A percentile compares a stretch with the other conserved stretches of the same genome.
Conservation (phyloP, 1,140 invertebrate genomes). For the Ganaspis sp. region DNA sequence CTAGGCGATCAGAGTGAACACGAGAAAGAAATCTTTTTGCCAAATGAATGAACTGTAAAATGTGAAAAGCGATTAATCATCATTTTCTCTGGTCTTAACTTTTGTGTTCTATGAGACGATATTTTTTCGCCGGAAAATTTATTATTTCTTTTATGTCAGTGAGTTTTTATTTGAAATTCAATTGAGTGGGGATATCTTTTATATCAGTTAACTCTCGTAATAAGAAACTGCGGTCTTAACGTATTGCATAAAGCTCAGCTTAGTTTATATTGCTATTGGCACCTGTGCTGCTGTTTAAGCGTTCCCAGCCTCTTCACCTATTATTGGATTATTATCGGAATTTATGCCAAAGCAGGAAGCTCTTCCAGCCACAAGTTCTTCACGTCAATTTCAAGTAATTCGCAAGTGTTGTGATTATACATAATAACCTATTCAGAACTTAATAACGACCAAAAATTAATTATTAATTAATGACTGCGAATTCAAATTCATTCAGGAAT, state of each 20-base stretch:
- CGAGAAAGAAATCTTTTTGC: background rate
- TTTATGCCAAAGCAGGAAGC: slow-evolving; percentile 4
- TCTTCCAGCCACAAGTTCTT: background rate
- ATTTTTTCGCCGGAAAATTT: background rate
- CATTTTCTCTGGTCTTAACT: background rate
- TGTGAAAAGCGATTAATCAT: slow-evolving; percentile 8
- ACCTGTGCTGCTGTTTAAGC: background rate
- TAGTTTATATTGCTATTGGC: slow-evolving; percentile 16
- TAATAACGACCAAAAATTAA: too few species aligned
- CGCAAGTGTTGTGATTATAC: background rate
- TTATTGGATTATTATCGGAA: slow-evolving; percentile 9
- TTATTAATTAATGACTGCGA: too few species aligned
- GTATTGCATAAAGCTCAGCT: background rate
- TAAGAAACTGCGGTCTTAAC: slow-evolving; percentile 6
- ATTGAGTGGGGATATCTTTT: background rate
- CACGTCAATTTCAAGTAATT: background rate
- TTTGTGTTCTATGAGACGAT: background rate
- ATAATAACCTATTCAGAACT: background rate
- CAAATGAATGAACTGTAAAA: slow-evolving; percentile 1
- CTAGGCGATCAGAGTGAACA: background rate
- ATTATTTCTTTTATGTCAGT: slow-evolving; percentile 10
- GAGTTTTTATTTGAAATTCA: background rate
- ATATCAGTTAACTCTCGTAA: background rate
- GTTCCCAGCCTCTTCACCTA: slow-evolving; percentile 2
- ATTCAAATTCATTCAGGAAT: too few species aligned